Base-by-base conservation (phyloP, 2,797 vertebrate species). In the Phyllotis vaccarum region DNA sequence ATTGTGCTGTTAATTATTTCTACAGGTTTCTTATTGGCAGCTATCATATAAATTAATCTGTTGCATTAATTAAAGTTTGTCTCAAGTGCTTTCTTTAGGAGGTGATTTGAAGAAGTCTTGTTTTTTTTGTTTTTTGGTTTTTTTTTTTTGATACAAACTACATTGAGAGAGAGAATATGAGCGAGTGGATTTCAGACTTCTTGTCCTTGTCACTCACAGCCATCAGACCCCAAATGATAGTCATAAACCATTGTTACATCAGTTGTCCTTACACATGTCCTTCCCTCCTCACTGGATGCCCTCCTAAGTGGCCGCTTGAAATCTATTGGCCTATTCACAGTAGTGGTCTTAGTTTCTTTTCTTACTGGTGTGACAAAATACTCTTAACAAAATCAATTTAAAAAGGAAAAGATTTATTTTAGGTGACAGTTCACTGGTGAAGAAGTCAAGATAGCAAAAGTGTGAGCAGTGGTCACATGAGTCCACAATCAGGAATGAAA, bases 71-170 rank as follows among this genome's bases (percentile, higher is more conserved):
- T 89, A 60, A 66, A n/a, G n/a, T 92, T 93, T 93, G 1, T 85
- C 11, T 86, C 89, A 74, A n/a, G 56, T 93, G 22, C 29, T 95
- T 90, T 95, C 81, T 93, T 76, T 82, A 90, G 62, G 82, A 92
- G 27, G 22, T 83, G 21, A 88, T 34, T 74, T 94, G 62, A 62
- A 24, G 19, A 89, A 66, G 72, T 24, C 40, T 78, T 72, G 22
- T 49, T 56, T 86, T 90, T 66, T 88, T 93, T n/a, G n/a, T n/a
- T n/a, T n/a, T n/a, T n/a, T n/a, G n/a, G n/a, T n/a, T 91, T 86
- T 85, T 19, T 90, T 54, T 88, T 91, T 93, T 89, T 80, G 19
- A 85, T 46, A 54, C 49, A 64, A 70, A 92, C 52, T 86, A 68
- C 24, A 60, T 46, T 27, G 76, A 78, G 49, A 60, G 24, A 82